Evolutionary conservation across 2,797 vertebrate genomes (phyloP).

Genomic region (Danio kyathit): DNA sequence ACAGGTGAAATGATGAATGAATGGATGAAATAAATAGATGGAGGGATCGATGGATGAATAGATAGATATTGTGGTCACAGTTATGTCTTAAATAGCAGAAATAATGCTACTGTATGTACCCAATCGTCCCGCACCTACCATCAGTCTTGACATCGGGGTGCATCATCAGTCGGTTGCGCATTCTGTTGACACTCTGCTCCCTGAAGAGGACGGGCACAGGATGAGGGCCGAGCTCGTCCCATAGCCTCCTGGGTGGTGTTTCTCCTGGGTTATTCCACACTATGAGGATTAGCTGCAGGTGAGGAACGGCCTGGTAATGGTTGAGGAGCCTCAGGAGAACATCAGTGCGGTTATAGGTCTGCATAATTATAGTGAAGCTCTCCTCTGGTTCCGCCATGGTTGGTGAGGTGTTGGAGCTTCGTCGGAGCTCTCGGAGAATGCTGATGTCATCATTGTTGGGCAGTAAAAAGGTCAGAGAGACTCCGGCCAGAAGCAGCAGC

Average conservation of each 20-base stretch:
- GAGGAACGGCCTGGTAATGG: slow-evolving; percentile 92
- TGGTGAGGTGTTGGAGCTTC: slow-evolving; percentile 36
- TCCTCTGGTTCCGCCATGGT: slow-evolving; percentile 48
- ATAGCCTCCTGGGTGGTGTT: slow-evolving; percentile 83
- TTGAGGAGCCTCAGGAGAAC: slow-evolving; percentile 91
- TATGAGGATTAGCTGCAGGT: slow-evolving; percentile 87
- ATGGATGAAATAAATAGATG: too few species aligned
- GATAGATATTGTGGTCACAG: too few species aligned
- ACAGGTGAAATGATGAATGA: too few species aligned
- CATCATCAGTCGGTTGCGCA: slow-evolving; percentile 91
- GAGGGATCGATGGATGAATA: too few species aligned
- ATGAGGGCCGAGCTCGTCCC: slow-evolving; percentile 90
- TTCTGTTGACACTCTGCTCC: slow-evolving; percentile 85
- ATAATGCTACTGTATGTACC: too few species aligned
- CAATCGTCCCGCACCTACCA: slow-evolving; percentile 73
- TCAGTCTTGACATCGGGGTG: slow-evolving; percentile 89
- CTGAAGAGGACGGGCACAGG: slow-evolving; percentile 91
- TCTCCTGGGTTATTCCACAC: slow-evolving; percentile 94
- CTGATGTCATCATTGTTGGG: slow-evolving; percentile 65
- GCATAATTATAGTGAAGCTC: slow-evolving; percentile 91
- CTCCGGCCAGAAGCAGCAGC: slow-evolving; percentile 74
- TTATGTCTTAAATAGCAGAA: too few species aligned
- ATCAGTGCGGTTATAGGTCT: slow-evolving; percentile 94
- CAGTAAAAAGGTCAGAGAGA: slow-evolving; percentile 73
- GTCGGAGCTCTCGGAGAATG: slow-evolving; percentile 67